phyloP scores from a whole-genome alignment of 2,888 invertebrate species.

The Periphyllus acericola region DNA sequence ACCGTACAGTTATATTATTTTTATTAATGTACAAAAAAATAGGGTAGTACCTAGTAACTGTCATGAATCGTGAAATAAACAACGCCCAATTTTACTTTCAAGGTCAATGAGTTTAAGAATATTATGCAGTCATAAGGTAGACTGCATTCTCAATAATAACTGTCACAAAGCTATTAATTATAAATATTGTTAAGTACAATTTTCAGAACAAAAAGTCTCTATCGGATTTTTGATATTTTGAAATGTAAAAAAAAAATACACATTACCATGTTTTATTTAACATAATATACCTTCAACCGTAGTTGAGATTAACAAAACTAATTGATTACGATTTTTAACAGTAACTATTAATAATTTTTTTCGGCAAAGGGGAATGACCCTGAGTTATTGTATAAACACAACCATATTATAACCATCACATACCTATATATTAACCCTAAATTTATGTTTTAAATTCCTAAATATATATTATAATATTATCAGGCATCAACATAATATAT shows the following conservation, averaged over 20 bases:
- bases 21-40: background rate
- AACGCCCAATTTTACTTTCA: conserved; percentile 1
- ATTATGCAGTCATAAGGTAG: background rate
- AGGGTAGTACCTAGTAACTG: conserved; percentile 18
- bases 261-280: too few species aligned
- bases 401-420: background rate
- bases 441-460: background rate
- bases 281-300: too few species aligned
- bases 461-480: background rate
- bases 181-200: background rate
- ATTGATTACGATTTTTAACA: too few species aligned
- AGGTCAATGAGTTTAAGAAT: conserved; percentile 7
- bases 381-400: too few species aligned
- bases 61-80: conserved; percentile 4
- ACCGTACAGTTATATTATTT: background rate
- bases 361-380: too few species aligned
- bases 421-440: background rate
- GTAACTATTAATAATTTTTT: too few species aligned
- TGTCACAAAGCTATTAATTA: background rate
- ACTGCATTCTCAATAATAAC: background rate
- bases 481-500: background rate
- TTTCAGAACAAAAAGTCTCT: too few species aligned
- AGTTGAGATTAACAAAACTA: too few species aligned
- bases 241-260: too few species aligned
- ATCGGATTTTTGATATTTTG: too few species aligned